Base-by-base conservation (phyloP, 2,888 invertebrate genomes). In the Athrips mouffetella region DNA sequence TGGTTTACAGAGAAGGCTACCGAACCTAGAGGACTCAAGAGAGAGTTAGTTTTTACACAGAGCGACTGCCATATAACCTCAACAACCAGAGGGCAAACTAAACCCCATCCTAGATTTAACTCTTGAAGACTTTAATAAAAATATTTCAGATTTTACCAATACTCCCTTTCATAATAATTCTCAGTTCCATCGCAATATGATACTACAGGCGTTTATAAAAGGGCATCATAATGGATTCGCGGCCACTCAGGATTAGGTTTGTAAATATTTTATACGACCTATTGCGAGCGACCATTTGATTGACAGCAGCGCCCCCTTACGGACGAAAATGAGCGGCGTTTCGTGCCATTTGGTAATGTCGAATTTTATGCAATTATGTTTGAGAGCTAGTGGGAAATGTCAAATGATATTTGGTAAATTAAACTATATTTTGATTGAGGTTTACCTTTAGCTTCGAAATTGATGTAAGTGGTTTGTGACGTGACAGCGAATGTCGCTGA, bases 231-330 rank as follows among this genome's bases (percentile, higher is more conserved):
- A 87, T 86, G 80, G 80, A 79, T 77, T 76, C 68, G 79, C 68
- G 78, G 76, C 73, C 78, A 74, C 74, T 73, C 70, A 67, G 80
- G 76, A 87, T 84, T 81, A 79, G 70, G 71, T 76, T 77, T 77
- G 82, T 87, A 76, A 86, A 88, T 88, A 86, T 82, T 86, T 87
- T 80, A 87, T 86, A 73, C 57, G 69, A 64, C 70, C 73, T 70
- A 77, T 77, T 76, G 76, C 74, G 69, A 68, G 73, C 67, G 66
- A 68, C 69, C 57, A 62, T 68, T 67, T 86, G 87, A 88, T 82
- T 87, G 87, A 86, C 87, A 79, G 80, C 58, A 55, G 55, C 49
- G 61, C 55, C 72, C 82, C 77, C 78, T 55, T 13, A 71, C 56
- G 78, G 63, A 62, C 52, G 50, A 50, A 49, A 47, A 51, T 47